These are phyloP conservation scores for Zhuqinia jingwanae DNA, from an alignment of 2,888 invertebrate genomes.

Conservation along the genomic window DNA sequence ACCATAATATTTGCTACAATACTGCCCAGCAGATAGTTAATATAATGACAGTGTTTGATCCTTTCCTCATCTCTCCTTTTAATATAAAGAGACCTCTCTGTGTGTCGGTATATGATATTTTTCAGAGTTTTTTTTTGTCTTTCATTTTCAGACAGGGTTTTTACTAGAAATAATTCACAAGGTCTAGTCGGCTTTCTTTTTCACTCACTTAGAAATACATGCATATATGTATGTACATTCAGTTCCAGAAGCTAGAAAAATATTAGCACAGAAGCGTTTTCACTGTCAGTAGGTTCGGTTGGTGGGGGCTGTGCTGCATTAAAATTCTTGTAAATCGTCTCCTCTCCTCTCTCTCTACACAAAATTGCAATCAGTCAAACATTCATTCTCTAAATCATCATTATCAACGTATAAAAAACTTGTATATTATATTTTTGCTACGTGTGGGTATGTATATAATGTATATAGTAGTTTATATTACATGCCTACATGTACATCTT, in stretches of 20 bases:
- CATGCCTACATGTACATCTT: too few species aligned
- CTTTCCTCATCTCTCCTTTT: neutral
- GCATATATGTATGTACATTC: too few species aligned
- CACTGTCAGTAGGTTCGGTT: slow-evolving; percentile 25
- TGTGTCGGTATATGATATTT: neutral
- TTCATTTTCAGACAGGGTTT: neutral
- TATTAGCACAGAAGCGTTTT: neutral
- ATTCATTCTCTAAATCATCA: too few species aligned
- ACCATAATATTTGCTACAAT: too few species aligned
- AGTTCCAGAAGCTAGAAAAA: slow-evolving; percentile 32
- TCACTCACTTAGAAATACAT: too few species aligned
- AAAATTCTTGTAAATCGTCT: neutral
- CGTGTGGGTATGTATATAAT: too few species aligned
- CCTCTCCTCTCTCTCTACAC: neutral
- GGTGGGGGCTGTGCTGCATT: neutral
- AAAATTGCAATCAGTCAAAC: too few species aligned
- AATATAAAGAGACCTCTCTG: too few species aligned
- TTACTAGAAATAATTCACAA: neutral
- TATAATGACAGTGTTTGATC: neutral
- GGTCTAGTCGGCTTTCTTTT: neutral
- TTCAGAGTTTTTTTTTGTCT: neutral
- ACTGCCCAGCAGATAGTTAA: neutral
- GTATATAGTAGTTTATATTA: too few species aligned
- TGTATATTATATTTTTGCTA: too few species aligned
- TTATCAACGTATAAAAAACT: too few species aligned